Evolutionary conservation across 2,113 vertebrate genomes (phyloP).

Genomic region (Psettodes erumei): DNA sequence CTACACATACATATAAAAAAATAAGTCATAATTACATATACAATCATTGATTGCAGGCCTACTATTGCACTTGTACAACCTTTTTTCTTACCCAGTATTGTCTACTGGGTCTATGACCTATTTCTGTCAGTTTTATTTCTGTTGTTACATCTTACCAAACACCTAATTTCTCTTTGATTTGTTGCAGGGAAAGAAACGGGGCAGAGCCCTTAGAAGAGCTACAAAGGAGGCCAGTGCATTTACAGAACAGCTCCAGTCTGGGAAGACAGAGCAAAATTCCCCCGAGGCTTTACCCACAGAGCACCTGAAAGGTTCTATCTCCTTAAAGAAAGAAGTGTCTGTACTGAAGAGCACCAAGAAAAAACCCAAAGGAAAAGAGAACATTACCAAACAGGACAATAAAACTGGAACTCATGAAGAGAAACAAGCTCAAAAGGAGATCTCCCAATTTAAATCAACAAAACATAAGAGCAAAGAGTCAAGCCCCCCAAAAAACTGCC

Average conservation of each 20-base stretch:
- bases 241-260: conserved; percentile 13
- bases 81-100: background rate
- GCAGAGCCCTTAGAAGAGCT: conserved; percentile 28
- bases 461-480: conserved; percentile 27
- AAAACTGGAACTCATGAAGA: conserved; percentile 9
- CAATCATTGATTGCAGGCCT: conserved; percentile 8
- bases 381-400: conserved; percentile 14
- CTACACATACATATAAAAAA: background rate
- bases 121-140: background rate
- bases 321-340: conserved; percentile 32
- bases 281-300: conserved; percentile 50
- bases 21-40: background rate
- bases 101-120: background rate
- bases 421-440: background rate
- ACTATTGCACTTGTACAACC: background rate
- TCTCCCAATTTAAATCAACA: conserved; percentile 14
- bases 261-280: conserved; percentile 9
- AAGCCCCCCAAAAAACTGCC: conserved; percentile 10
- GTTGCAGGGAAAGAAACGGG: conserved; percentile 49
- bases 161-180: conserved; percentile 29
- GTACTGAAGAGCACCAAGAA: conserved; percentile 24
- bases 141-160: conserved; percentile 19
- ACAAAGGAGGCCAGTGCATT: conserved; percentile 44
- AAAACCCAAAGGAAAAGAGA: conserved; percentile 60
- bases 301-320: conserved; percentile 37